Evolutionary conservation across 2,113 vertebrate genomes (phyloP).

Genomic region (Cephalophus harveyi): DNA sequence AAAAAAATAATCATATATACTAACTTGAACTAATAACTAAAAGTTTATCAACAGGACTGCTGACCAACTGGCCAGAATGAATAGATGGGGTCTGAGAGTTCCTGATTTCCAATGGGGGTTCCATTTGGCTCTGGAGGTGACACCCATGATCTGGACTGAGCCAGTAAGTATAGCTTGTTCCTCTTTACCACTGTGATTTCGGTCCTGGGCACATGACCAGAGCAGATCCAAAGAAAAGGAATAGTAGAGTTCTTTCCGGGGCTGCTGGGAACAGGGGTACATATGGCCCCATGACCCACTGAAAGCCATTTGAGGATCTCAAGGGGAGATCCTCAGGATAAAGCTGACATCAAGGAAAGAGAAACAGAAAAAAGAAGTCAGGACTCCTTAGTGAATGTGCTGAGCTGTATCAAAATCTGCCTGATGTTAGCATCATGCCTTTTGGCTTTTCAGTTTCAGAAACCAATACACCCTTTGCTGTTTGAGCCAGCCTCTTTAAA

Average conservation of each 20-base stretch:
- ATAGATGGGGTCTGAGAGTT: not conserved
- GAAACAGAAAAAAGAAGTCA: not conserved
- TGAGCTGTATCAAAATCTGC: not conserved
- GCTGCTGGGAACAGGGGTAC: not conserved
- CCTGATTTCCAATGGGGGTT: not conserved
- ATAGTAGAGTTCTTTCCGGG: not conserved
- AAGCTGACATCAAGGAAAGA: not conserved
- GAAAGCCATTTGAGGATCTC: not conserved
- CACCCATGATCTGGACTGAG: not conserved
- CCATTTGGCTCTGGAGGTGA: not conserved
- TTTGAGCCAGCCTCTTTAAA: not conserved
- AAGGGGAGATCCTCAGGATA: not conserved
- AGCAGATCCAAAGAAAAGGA: not conserved
- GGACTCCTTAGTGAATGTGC: not conserved
- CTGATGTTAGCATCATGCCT: not conserved
- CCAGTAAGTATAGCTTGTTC: not conserved
- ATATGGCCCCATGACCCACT: not conserved
- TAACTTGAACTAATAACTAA: not conserved
- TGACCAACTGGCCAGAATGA: not conserved
- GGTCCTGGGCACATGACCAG: not conserved
- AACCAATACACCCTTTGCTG: not conserved
- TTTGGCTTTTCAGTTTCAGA: not conserved
- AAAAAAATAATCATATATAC: not conserved
- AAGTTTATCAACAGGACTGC: not conserved
- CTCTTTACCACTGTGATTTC: not conserved